Conservation (phyloP, 2,888 invertebrate species). For the Camptogramma bilineatum region DNA sequence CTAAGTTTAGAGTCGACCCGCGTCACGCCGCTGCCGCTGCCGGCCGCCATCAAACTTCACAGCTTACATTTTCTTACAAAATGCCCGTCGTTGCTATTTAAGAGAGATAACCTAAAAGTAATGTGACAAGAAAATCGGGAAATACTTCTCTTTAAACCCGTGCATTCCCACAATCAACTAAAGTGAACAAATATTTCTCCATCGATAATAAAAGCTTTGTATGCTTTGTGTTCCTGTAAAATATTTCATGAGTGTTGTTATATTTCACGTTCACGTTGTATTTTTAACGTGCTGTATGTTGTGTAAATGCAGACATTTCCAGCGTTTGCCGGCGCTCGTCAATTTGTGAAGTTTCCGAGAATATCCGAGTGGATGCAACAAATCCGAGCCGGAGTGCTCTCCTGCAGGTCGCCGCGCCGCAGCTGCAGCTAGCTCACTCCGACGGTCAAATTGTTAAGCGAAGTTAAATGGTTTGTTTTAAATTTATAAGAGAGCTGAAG, state of each 20-base stretch:
- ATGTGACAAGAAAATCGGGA: background rate
- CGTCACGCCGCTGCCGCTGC: conserved; percentile 22
- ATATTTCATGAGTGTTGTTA: background rate
- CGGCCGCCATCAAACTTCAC: conserved; percentile 13
- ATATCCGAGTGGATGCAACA: conserved; percentile 14
- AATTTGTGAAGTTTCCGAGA: conserved; percentile 10
- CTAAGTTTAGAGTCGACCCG: conserved; percentile 35
- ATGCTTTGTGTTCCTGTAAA: background rate
- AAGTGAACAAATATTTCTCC: background rate
- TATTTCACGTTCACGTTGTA: background rate
- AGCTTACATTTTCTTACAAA: conserved; percentile 16
- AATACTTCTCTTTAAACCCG: background rate
- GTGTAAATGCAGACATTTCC: background rate
- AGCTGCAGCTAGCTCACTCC: background rate
- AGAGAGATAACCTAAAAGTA: background rate
- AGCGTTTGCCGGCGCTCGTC: background rate
- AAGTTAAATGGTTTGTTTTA: no score
- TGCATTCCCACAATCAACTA: background rate
- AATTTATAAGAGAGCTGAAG: no score
- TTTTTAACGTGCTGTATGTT: background rate
- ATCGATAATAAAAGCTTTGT: background rate
- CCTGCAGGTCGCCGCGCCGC: background rate
- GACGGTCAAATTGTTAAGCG: background rate
- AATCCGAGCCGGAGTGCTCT: conserved; percentile 16
- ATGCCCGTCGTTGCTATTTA: background rate